phyloP scores from a whole-genome alignment of 2,797 vertebrate species.

The Cephalopachus bancanus region DNA sequence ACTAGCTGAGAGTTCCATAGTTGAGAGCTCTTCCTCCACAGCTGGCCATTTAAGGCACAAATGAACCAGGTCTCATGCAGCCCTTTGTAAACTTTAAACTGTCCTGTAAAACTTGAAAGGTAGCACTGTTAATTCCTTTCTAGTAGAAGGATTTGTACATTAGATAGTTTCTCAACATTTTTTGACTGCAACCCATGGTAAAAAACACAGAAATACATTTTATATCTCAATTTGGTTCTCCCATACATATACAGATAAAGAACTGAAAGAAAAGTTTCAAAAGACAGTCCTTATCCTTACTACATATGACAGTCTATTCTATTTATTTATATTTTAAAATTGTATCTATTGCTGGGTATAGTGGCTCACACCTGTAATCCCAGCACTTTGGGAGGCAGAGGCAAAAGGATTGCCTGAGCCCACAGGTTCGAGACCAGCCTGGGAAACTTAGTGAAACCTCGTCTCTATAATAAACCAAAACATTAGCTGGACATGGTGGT shows the following conservation, averaged over 20 bases:
- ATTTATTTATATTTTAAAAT: background rate
- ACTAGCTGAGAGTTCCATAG: background rate
- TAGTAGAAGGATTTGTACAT: no score
- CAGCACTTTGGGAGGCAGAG: no score
- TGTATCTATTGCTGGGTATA: background rate
- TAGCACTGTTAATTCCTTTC: background rate
- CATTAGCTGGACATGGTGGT: no score
- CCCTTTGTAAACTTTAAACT: background rate
- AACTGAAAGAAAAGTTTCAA: background rate
- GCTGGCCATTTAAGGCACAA: fast-evolving
- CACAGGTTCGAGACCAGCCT: no score
- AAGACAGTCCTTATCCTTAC: background rate
- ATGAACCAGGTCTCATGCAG: background rate
- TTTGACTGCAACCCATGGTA: background rate
- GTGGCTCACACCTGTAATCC: no score
- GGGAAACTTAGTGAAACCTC: no score
- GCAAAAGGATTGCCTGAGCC: no score
- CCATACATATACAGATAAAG: no score
- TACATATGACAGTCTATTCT: background rate
- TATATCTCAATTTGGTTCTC: background rate
- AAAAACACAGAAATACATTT: background rate
- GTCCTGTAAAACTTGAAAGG: no score
- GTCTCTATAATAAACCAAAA: no score
- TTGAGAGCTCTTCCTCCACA: background rate
- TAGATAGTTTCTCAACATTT: background rate